Evolutionary conservation across 1,140 invertebrate species (phyloP).

Genomic region (Pinna nobilis): DNA sequence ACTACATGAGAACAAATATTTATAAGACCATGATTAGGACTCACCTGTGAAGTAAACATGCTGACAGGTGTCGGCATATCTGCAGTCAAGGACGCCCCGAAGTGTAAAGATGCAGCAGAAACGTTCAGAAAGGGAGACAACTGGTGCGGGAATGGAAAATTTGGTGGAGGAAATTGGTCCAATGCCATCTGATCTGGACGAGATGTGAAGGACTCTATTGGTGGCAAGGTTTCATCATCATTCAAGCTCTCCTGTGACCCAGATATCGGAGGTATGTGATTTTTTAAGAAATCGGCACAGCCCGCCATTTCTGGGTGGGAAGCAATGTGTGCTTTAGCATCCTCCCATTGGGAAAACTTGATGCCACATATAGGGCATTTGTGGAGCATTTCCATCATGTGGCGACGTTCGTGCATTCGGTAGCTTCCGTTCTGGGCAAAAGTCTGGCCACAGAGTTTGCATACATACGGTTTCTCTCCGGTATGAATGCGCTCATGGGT

Average conservation of each 20-base stretch:
- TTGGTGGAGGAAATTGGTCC: slow-evolving; percentile 24
- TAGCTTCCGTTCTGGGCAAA: slow-evolving; percentile 66
- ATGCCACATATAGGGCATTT: slow-evolving; percentile 61
- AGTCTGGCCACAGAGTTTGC: slow-evolving; percentile 62
- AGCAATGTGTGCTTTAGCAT: slow-evolving; percentile 58
- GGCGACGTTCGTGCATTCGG: slow-evolving; percentile 64
- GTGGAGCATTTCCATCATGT: slow-evolving; percentile 60
- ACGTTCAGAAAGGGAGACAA: slow-evolving; percentile 47
- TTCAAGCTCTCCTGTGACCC: background rate
- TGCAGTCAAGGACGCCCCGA: slow-evolving; percentile 35
- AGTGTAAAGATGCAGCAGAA: slow-evolving; percentile 51
- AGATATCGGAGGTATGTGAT: background rate
- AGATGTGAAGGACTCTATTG: slow-evolving; percentile 31
- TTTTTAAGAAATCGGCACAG: slow-evolving; percentile 4
- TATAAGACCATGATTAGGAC: too few species aligned
- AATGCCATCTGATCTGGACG: slow-evolving; percentile 25
- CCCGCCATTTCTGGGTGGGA: slow-evolving; percentile 56
- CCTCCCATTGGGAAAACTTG: slow-evolving; percentile 59
- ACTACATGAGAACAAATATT: too few species aligned
- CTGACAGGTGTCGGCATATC: slow-evolving; percentile 49
- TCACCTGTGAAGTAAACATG: slow-evolving; percentile 43
- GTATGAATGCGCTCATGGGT: slow-evolving; percentile 65
- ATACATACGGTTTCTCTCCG: slow-evolving; percentile 65
- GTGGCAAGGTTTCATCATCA: slow-evolving; percentile 41
- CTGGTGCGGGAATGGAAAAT: slow-evolving; percentile 42